Base-by-base conservation (phyloP, 2,888 invertebrate species). In the Phyllotreta cruciferae region DNA sequence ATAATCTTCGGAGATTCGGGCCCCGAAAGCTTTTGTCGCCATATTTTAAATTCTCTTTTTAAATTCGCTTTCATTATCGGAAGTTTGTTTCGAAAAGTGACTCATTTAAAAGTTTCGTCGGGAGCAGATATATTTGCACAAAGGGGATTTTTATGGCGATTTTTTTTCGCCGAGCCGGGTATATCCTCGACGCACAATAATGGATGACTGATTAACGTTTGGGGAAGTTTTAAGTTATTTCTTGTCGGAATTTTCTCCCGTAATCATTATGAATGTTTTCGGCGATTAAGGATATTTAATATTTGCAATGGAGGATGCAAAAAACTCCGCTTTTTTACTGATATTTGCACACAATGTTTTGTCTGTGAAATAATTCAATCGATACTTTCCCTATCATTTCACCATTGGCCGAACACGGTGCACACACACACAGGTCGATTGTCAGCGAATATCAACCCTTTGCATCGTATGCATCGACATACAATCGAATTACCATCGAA, bases 1-100 rank as follows among this genome's bases (percentile, higher is more conserved):
- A 66, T 71, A 71, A 71, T 70, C 68, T 67, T 62, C 63, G 62
- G 63, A 70, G 62, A 70, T 63, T 64, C 64, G 58, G 56, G 50
- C 64, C n/a, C 50, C 47, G 57, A 36, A 63, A 55, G 63, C 66
- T 67, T 68, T 70, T 69, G 70, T 70, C 64, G 70, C 67, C 47
- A 57, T 60, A 67, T 67, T 70, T 66, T 64, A 70, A 69, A 69
- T 69, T 69, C 69, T 64, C 70, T 70, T 66, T 69, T 64, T 62
- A 69, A 68, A 67, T 67, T 66, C 67, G 60, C 67, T 70, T 68
- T 66, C 63, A 70, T 70, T 70, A 67, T 62, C 64, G 54, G 65
- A 66, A 67, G 67, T 68, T 66, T 68, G 67, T 68, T 64, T 64
- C 64, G 52, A 61, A 67, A 66, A 61, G 69, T 67, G 69, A 68